Base-by-base conservation (phyloP, 1,140 invertebrate species). In the Holotrichia oblita region DNA sequence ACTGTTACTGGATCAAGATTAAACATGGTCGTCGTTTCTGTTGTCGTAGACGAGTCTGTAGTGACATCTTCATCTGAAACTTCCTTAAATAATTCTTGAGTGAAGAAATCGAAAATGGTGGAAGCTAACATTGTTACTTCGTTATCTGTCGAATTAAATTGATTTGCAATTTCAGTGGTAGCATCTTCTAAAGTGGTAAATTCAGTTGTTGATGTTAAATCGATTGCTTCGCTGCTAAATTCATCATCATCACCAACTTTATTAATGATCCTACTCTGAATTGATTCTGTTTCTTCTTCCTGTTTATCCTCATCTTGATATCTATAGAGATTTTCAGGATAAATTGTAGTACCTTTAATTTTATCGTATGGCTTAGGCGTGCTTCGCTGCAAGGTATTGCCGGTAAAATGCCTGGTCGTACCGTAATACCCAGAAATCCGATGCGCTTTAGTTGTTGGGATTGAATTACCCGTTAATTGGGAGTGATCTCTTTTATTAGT, bases 351-450 rank as follows among this genome's bases (percentile, higher is more conserved):
- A n/a, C 10, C 3, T 24, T 9, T 42, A n/a, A 40, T 8, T 42
- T 74, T 40, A 55, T 17, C 14, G 14, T 55, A 55, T 12, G 82
- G 81, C 20, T 73, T 78, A 7, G n/a, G 22, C 9, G 83, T 84
- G 48, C 82, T 83, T 17, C 80, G 55, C 24, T 80, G 72, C 73
- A 81, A 81, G n/a, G 48, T 40, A 48, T 75, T 40, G 2, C 81
- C 81, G 48, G 79, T 77, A 78, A 85, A 83, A 79, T 84, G 83
- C 72, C 84, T 79, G 0, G 84, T 85, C 17, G 84, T 85, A 41
- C 82, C 84, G 17, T 41, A 74, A 41, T 74, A 74, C 12, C 73
- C 81, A 6, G 80, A 81, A 76, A 79, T 83, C 41, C 82, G 55
- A 59, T 82, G 81, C n/a, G 20, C 77, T 82, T 78, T 81, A 3